Evolutionary conservation across 2,797 vertebrate genomes (phyloP).

Genomic region (Anas georgica): DNA sequence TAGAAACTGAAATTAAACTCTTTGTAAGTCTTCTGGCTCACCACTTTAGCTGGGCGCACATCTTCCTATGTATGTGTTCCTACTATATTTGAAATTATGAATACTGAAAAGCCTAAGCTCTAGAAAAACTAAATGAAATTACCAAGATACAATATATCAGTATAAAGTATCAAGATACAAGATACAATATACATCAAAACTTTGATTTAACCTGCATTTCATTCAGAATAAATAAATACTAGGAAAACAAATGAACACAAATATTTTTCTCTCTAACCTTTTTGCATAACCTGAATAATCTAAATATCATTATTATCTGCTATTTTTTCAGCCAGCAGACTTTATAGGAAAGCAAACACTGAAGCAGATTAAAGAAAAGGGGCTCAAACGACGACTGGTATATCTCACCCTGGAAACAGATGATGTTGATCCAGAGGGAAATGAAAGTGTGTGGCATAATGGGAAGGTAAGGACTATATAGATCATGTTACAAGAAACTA

Average conservation of each 20-base stretch:
- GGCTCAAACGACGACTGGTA: slow-evolving; percentile 87
- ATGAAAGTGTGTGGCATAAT: slow-evolving; percentile 92
- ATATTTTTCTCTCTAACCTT: slow-evolving; percentile 53
- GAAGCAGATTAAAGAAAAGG: slow-evolving; percentile 88
- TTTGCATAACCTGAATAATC: slow-evolving; percentile 7
- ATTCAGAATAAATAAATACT: slow-evolving; percentile 44
- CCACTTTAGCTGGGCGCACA: neutral
- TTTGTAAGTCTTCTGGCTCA: neutral
- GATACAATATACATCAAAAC: slow-evolving; percentile 13
- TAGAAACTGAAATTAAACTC: neutral
- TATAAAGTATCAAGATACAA: neutral
- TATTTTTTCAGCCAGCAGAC: slow-evolving; percentile 79
- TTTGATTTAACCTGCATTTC: slow-evolving; percentile 65
- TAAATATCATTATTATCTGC: slow-evolving; percentile 65
- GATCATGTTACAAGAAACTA: neutral
- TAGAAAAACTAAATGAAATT: neutral
- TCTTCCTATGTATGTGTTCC: neutral
- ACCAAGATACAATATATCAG: neutral
- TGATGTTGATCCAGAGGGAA: slow-evolving; percentile 93
- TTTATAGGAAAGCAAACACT: slow-evolving; percentile 89
- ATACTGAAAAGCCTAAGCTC: neutral
- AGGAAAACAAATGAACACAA: slow-evolving; percentile 59
- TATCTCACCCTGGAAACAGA: slow-evolving; percentile 90
- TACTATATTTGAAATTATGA: neutral
- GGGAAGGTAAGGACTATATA: slow-evolving; percentile 82